phyloP scores from a whole-genome alignment of 2,888 invertebrate genomes.

The Tigriopus californicus region DNA sequence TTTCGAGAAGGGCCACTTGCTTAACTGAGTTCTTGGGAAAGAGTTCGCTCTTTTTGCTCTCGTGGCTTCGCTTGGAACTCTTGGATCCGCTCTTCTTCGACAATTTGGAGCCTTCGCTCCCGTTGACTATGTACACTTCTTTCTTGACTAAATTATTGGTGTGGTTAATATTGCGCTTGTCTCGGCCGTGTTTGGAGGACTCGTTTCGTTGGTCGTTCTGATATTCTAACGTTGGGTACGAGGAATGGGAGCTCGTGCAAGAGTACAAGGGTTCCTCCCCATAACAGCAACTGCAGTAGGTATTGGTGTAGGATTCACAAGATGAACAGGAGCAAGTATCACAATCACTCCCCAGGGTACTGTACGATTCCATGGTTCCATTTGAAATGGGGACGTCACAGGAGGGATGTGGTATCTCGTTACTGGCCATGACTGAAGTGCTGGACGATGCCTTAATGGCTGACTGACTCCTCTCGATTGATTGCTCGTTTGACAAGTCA shows the following conservation, averaged over 20 bases:
- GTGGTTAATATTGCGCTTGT: slow-evolving; percentile 3
- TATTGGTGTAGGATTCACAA: background rate
- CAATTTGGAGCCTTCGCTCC: background rate
- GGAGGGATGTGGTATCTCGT: no score
- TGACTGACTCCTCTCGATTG: no score
- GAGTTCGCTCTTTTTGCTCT: background rate
- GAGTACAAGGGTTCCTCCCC: no score
- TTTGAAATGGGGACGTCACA: no score
- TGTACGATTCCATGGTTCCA: background rate
- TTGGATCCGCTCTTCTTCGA: no score
- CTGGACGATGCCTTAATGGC: no score
- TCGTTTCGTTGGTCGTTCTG: no score
- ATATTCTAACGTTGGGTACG: no score
- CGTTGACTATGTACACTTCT: background rate
- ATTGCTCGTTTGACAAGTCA: no score
- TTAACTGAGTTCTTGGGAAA: background rate
- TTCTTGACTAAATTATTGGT: no score
- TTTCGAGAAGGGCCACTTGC: background rate
- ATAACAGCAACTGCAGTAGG: background rate
- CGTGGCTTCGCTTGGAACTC: background rate
- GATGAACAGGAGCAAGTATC: background rate
- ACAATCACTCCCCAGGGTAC: background rate
- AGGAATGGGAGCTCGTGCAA: no score
- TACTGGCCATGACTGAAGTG: no score
- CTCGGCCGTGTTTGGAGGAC: background rate